Conservation (phyloP, 2,113 vertebrate species). For the Tinamus guttatus region DNA sequence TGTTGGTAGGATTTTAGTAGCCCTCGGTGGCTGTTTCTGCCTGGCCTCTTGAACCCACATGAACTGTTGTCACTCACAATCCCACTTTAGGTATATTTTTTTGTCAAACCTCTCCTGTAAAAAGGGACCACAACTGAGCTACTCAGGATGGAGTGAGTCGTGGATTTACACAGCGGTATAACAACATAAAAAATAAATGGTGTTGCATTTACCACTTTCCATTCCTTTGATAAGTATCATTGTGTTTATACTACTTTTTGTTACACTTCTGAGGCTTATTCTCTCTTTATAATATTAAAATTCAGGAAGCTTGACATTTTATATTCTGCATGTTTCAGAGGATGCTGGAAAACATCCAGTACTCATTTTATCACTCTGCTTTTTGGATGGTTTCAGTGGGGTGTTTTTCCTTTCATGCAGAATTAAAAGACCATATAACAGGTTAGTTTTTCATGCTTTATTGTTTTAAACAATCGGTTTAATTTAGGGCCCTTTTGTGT, state of each 20-base stretch:
- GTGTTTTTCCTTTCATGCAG: not conserved
- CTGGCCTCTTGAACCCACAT: not conserved
- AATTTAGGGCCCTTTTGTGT: slow-evolving; percentile 8
- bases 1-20: not conserved
- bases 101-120: not conserved
- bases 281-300: slow-evolving; percentile 15
- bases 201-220: not conserved
- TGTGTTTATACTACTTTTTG: not conserved
- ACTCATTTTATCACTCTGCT: slow-evolving; percentile 46
- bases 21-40: not conserved
- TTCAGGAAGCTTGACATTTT: slow-evolving; percentile 46
- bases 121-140: not conserved
- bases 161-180: not conserved
- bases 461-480: slow-evolving; percentile 25
- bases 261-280: slow-evolving; percentile 2
- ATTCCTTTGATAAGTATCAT: not conserved
- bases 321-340: slow-evolving; percentile 41
- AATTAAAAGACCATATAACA: slow-evolving; percentile 25
- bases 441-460: not conserved
- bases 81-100: not conserved
- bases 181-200: not conserved
- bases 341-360: slow-evolving; percentile 61
- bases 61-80: not conserved
- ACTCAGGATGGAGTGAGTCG: not conserved
- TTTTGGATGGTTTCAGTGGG: slow-evolving; percentile 38